Evolutionary conservation across 2,888 invertebrate genomes (phyloP), one percentile per base, ranked within the genome.

Genomic region (Dexiosoma caninum): DNA sequence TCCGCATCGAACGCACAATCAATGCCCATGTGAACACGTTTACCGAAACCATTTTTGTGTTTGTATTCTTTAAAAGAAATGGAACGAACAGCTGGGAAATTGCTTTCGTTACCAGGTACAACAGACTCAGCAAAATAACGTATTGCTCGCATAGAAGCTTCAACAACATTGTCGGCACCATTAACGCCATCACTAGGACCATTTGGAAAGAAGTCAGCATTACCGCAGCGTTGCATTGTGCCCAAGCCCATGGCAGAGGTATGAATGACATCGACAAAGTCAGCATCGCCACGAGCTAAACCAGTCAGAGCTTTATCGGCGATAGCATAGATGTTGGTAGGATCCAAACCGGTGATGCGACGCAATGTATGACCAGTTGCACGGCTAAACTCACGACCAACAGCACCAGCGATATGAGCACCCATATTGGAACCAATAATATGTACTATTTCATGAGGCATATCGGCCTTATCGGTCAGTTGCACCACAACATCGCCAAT

Each of bases 141-240:
- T 21, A 88, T 84, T 53, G 90, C 87, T 16, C 86, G 86, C 82
- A 87, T 84, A 21, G 87, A 80, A 12, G 90, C 86, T 67, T 89
- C 87, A 2, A 89, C 69, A 62, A 89, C 85, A 55, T 89, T 87
- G 3, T 86, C 82, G 8, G 87, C 84, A 8, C 89, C 89, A 76
- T 89, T 86, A n/a, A 86, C 87, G 55, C 83, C 84, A 8, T 82
- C 78, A 1, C 76, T 69, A 0, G 85, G 88, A 8, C 88, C 89
- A 67, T 89, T 89, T 21, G 90, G 90, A 64, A 87, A 90, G 85
- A 89, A 90, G 64, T 90, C 90, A 78, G 85, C 88, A 83, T 90
- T 86, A 35, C 87, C 90, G 57, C 81, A 37, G 16, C 88, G 86
- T 5, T 81, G 64, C 8, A 83, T 75, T 12, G 84, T 85, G 59